A percentile compares a stretch with the other conserved stretches of the same genome.
Conservation (phyloP, 1,140 invertebrate species). For the Trigoniulus corallinus region DNA sequence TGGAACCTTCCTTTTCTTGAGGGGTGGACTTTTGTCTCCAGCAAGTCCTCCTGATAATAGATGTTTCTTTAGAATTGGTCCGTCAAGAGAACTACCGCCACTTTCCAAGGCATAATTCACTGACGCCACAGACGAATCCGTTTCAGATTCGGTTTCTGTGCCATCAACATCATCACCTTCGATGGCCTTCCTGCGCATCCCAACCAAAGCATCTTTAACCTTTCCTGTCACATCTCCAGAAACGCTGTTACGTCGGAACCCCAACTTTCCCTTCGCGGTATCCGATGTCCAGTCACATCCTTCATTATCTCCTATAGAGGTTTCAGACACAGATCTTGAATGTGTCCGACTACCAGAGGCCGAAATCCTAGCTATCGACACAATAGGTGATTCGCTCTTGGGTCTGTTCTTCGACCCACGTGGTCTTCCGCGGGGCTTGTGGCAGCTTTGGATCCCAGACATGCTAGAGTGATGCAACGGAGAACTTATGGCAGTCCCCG, state of each 20-base stretch:
- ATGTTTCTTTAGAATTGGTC: slow-evolving; percentile 16
- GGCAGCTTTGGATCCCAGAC: too few relatives aligned
- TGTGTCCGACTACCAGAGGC: too few relatives aligned
- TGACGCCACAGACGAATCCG: too few relatives aligned
- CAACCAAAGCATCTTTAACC: neutral
- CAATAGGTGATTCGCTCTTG: slow-evolving; percentile 4
- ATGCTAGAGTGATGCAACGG: too few relatives aligned
- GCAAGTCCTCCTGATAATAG: slow-evolving; percentile 7
- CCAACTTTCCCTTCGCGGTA: neutral
- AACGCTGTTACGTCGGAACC: neutral
- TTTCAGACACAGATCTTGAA: neutral
- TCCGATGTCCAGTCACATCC: neutral
- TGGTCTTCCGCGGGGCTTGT: slow-evolving; percentile 18
- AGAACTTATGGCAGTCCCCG: too few relatives aligned
- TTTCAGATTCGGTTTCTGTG: too few relatives aligned
- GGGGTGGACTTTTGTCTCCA: slow-evolving; percentile 6
- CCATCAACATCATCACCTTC: neutral
- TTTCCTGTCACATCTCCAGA: neutral
- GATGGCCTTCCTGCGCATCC: neutral
- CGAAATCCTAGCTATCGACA: too few relatives aligned
- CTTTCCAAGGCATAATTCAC: too few relatives aligned
- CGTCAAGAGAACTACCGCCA: slow-evolving; percentile 1
- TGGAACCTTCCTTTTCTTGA: slow-evolving; percentile 16
- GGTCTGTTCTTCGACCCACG: slow-evolving; percentile 20
- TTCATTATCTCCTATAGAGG: neutral